A percentile compares a stretch with the other conserved stretches of the same genome.
phyloP scores from a whole-genome alignment of 1,140 invertebrate genomes.

The Caerostris darwini region DNA sequence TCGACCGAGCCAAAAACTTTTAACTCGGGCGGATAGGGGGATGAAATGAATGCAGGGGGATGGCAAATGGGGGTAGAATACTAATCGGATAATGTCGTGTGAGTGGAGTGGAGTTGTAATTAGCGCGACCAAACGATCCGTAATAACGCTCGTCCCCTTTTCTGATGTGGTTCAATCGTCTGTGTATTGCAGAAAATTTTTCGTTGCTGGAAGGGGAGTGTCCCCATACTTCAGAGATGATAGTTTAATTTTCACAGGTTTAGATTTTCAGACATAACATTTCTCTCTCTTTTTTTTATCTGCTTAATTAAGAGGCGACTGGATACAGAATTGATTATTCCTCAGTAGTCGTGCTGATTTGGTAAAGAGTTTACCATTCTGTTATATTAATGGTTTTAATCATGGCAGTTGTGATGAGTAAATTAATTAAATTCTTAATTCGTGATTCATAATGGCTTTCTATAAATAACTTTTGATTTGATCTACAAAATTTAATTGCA shows the following conservation, averaged over 20 bases:
- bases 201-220: conserved; percentile 4
- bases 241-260: conserved; percentile 44
- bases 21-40: not conserved
- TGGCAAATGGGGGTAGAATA: conserved; percentile 41
- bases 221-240: conserved; percentile 56
- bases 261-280: not conserved
- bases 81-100: conserved; percentile 77
- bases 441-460: too few species aligned
- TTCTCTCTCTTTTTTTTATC: not conserved
- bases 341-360: not conserved
- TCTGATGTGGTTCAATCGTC: conserved; percentile 75
- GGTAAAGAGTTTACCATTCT: not conserved
- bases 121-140: conserved; percentile 76
- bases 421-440: too few species aligned
- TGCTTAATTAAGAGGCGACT: not conserved
- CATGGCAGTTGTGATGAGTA: too few species aligned
- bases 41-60: conserved; percentile 39
- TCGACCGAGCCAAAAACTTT: conserved; percentile 77
- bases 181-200: conserved; percentile 77
- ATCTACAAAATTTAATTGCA: too few species aligned
- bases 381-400: not conserved
- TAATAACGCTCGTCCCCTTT: conserved; percentile 77
- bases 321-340: not conserved
- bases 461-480: too few species aligned
- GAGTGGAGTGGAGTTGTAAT: conserved; percentile 77